Conservation (phyloP, 2,888 invertebrate genomes). For the Choreutis nemorana region DNA sequence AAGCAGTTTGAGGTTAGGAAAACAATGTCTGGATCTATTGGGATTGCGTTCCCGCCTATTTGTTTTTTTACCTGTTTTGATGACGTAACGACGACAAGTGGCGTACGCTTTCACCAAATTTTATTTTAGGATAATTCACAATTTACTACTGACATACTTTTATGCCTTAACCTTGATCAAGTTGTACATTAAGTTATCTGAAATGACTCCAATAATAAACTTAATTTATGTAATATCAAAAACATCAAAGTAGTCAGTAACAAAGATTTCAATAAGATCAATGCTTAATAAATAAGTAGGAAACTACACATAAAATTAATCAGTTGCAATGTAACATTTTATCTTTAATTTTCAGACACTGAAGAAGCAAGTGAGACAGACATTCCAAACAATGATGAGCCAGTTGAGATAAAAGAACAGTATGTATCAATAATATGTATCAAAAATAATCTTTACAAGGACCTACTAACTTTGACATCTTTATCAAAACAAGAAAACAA, state of each 20-base stretch:
- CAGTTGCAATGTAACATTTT: not conserved
- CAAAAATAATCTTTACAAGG: not conserved
- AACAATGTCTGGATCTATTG: too few species aligned
- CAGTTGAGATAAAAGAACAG: conserved; percentile 89
- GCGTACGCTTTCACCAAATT: conserved; percentile 44
- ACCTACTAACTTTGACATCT: not conserved
- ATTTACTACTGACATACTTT: too few species aligned
- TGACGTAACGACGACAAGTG: conserved; percentile 43
- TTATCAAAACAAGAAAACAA: not conserved
- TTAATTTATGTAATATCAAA: too few species aligned
- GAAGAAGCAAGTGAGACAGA: conserved; percentile 98
- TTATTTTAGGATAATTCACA: too few species aligned
- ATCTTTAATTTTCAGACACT: conserved; percentile 71
- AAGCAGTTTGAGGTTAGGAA: too few species aligned
- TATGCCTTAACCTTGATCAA: too few species aligned
- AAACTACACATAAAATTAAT: too few species aligned
- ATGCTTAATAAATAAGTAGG: too few species aligned
- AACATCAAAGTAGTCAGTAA: too few species aligned
- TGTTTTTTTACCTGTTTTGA: conserved; percentile 22
- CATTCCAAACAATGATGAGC: conserved; percentile 80
- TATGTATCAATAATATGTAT: conserved; percentile 41
- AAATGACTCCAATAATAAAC: too few species aligned
- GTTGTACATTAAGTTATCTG: too few species aligned
- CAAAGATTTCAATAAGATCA: too few species aligned
- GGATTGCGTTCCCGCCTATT: conserved; percentile 49